A percentile compares a stretch with the other conserved stretches of the same genome.
Conservation (phyloP, 2,113 vertebrate species). For the Alosa alosa region DNA sequence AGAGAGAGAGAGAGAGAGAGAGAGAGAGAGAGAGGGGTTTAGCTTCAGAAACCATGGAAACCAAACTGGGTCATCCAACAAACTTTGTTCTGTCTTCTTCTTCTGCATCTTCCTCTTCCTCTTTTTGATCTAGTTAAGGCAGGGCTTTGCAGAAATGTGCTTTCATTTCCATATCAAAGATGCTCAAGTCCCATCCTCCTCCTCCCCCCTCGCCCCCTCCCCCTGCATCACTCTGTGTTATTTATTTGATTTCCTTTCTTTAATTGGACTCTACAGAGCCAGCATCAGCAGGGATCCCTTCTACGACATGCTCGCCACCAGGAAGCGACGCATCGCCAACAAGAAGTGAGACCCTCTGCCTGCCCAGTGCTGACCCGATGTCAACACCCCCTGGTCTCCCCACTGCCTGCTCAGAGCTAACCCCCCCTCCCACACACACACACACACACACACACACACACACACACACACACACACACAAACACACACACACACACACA, state of each 20-base stretch:
- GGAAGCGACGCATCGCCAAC: conserved; percentile 95
- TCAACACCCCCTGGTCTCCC: neutral
- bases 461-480: no score
- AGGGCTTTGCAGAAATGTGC: conserved; percentile 63
- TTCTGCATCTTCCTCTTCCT: neutral
- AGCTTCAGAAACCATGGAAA: conserved; percentile 75
- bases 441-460: conserved; percentile 32
- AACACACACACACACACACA: conserved; percentile 18
- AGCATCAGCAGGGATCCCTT: conserved; percentile 98
- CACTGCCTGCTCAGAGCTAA: neutral
- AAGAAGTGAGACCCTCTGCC: conserved; percentile 81
- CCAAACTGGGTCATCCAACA: conserved; percentile 73
- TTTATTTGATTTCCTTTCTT: conserved; percentile 57
- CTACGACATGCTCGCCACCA: conserved; percentile 97
- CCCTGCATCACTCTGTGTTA: conserved; percentile 34
- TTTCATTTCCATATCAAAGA: conserved; percentile 74
- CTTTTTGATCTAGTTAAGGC: conserved; percentile 63
- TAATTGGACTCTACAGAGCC: conserved; percentile 76
- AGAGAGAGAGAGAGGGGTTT: conserved; percentile 20
- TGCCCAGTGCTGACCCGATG: neutral
- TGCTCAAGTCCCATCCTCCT: conserved; percentile 43
- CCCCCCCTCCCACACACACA: conserved; percentile 31
- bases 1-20: conserved; percentile 31
- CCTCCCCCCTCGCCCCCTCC: conserved; percentile 26
- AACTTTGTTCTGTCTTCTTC: conserved; percentile 55